These are phyloP conservation scores for Pocillopora grandis DNA, from an alignment of 92 coral and sea anemone genomes.

Conservation along the genomic window DNA sequence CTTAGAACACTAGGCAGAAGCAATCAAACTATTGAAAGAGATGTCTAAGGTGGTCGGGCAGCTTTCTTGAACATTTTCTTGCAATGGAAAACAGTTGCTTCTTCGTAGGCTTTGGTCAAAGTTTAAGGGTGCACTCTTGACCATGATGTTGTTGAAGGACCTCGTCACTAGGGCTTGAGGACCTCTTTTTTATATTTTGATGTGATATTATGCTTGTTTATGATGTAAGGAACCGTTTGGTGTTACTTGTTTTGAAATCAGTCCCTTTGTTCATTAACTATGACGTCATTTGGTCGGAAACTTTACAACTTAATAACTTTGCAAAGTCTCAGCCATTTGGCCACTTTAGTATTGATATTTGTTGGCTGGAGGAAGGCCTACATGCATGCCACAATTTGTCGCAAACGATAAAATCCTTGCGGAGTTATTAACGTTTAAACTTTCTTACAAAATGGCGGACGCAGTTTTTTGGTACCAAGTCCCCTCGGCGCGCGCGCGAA, in stretches of 20 bases:
- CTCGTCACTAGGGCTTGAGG: slow-evolving; percentile 13
- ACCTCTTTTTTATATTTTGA: not conserved
- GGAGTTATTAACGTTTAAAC: not conserved
- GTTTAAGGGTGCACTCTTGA: slow-evolving; percentile 2
- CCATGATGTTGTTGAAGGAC: not conserved
- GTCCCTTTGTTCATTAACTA: not conserved
- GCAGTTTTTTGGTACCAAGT: not conserved
- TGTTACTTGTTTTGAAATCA: not conserved
- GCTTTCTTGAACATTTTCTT: no score
- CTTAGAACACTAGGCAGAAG: no score
- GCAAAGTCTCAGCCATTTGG: not conserved
- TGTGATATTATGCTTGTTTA: not conserved
- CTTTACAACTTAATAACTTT: not conserved
- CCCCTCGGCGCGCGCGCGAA: not conserved
- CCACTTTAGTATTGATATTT: not conserved
- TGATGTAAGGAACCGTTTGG: slow-evolving; percentile 22
- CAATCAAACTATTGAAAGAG: no score
- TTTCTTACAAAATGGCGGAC: not conserved
- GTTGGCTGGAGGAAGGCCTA: not conserved
- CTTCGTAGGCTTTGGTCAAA: not conserved
- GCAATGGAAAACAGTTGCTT: no score
- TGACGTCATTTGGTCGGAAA: not conserved
- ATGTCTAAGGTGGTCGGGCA: no score
- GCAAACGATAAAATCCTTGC: not conserved
- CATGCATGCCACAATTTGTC: not conserved